These are phyloP conservation scores for Junco hyemalis DNA, from an alignment of 2,113 vertebrate genomes.

Conservation along the genomic window DNA sequence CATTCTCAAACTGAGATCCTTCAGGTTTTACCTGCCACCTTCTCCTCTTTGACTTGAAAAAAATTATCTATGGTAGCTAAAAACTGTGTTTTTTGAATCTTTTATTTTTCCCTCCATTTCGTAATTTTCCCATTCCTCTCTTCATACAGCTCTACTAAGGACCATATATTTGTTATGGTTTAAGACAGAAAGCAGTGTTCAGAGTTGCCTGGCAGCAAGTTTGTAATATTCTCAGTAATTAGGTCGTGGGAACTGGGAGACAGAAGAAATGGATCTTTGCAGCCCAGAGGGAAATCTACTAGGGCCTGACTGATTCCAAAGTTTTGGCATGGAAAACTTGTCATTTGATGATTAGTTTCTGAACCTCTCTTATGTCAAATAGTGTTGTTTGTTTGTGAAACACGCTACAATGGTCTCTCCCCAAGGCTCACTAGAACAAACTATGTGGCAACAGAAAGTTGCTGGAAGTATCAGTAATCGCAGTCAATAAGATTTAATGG, in stretches of 20 bases:
- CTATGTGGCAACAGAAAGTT: not conserved
- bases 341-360: not conserved
- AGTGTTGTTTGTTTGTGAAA: not conserved
- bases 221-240: slow-evolving; percentile 7
- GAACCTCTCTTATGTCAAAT: not conserved
- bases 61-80: not conserved
- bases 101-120: not conserved
- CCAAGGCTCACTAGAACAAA: not conserved
- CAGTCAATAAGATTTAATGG: not conserved
- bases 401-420: not conserved
- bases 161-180: not conserved
- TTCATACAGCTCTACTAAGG: not conserved
- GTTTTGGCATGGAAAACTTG: not conserved
- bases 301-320: not conserved
- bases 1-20: not conserved
- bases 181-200: not conserved
- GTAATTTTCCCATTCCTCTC: not conserved
- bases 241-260: not conserved
- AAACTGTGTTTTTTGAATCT: not conserved
- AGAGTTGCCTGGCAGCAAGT: not conserved
- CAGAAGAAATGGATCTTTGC: not conserved
- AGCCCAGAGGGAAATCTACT: not conserved
- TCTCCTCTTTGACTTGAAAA: not conserved
- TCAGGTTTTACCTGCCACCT: not conserved
- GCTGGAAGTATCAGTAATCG: not conserved